Conservation (phyloP, 1,140 invertebrate species). For the Tetragnatha versicolor region DNA sequence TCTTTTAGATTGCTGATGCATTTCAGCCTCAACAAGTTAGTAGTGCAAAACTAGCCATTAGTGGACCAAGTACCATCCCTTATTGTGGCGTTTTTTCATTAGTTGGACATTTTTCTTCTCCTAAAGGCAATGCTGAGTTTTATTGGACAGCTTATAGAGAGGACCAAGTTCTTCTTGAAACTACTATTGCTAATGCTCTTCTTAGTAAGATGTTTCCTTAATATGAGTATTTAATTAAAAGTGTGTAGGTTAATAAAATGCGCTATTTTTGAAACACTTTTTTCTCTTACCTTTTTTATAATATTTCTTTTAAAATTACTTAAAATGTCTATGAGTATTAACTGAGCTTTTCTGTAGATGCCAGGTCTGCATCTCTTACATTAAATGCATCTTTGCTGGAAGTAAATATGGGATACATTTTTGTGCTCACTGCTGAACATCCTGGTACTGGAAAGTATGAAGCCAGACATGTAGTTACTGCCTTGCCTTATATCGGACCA, state of each 20-base stretch:
- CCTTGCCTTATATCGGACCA: slow-evolving; percentile 23
- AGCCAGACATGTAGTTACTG: slow-evolving; percentile 7
- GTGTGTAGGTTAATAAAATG: too few species aligned
- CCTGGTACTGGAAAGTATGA: slow-evolving; percentile 32
- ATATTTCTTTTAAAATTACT: background rate
- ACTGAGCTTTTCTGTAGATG: background rate
- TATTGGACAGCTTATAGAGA: slow-evolving; percentile 41
- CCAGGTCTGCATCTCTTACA: slow-evolving; percentile 28
- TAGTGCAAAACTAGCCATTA: slow-evolving; percentile 41
- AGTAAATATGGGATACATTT: slow-evolving; percentile 31
- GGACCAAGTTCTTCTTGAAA: slow-evolving; percentile 7
- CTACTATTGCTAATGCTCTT: slow-evolving; percentile 18
- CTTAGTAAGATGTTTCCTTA: slow-evolving; percentile 14
- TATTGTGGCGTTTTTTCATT: slow-evolving; percentile 57
- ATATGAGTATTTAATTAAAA: too few species aligned
- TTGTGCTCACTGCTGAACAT: slow-evolving; percentile 39
- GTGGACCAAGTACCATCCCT: slow-evolving; percentile 49
- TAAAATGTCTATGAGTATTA: too few species aligned
- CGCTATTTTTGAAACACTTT: too few species aligned
- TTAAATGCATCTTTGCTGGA: slow-evolving; percentile 31
- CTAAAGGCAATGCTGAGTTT: slow-evolving; percentile 52
- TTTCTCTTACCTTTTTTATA: background rate
- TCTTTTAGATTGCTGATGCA: slow-evolving; percentile 38
- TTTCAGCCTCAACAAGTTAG: slow-evolving; percentile 42
- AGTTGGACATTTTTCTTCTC: slow-evolving; percentile 57